These are phyloP conservation scores for Datnioides undecimradiatus DNA, from an alignment of 2,113 vertebrate genomes.

Conservation along the genomic window DNA sequence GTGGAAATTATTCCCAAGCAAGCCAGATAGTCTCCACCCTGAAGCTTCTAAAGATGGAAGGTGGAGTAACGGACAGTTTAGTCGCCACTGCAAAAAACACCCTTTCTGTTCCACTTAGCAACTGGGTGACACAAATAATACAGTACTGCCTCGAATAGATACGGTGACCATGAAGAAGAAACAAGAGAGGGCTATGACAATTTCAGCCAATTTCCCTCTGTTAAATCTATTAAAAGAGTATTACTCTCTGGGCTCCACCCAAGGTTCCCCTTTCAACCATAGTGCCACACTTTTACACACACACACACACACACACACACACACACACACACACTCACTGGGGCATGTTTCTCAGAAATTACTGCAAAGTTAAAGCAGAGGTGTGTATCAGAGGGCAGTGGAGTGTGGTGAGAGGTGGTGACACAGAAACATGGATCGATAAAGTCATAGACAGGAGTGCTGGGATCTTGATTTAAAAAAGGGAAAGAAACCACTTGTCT, in stretches of 20 bases:
- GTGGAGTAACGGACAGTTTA: slow-evolving; percentile 45
- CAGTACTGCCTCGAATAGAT: slow-evolving; percentile 18
- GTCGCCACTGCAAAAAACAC: slow-evolving; percentile 35
- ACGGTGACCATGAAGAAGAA: slow-evolving; percentile 26
- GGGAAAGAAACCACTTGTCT: neutral
- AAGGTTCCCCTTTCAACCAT: neutral
- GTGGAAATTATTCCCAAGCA: slow-evolving; percentile 63
- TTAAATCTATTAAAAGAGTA: slow-evolving; percentile 28
- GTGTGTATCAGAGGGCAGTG: slow-evolving; percentile 20
- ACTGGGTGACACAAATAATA: slow-evolving; percentile 63
- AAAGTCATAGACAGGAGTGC: neutral
- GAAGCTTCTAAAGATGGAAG: slow-evolving; percentile 68
- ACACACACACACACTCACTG: neutral
- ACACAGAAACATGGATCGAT: slow-evolving; percentile 23
- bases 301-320: neutral
- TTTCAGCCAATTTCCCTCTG: slow-evolving; percentile 20
- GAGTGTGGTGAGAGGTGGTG: slow-evolving; percentile 37
- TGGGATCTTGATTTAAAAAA: neutral
- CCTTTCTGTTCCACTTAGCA: slow-evolving; percentile 68
- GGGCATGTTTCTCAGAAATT: neutral
- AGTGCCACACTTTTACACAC: slow-evolving; percentile 7
- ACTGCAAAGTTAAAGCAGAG: slow-evolving; percentile 6
- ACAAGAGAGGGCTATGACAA: neutral
- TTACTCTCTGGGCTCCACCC: slow-evolving; percentile 44
- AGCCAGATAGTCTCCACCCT: slow-evolving; percentile 52